Base-by-base conservation (phyloP, 2,797 vertebrate genomes). In the Microctenopoma lineatum region DNA sequence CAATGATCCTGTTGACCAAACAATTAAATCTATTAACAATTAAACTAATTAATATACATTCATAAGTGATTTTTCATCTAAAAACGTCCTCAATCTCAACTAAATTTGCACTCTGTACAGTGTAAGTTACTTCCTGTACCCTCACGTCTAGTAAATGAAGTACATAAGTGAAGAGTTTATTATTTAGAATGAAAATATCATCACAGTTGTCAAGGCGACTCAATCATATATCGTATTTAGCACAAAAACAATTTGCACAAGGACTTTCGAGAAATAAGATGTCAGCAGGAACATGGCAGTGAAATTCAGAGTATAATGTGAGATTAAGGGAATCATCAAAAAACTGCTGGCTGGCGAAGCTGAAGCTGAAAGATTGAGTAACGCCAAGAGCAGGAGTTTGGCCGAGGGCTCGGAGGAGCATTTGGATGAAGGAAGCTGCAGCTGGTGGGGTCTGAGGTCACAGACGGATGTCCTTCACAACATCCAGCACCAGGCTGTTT, bases 371-470 rank as follows among this genome's bases (percentile, higher is more conserved):
- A 66, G 56, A 78, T 55, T 18, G 1, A 11, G 46, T 53, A 1
- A 34, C 76, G 86, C 83, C 86, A 88, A 58, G 61, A 84, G 63
- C 29, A 7, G 48, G 60, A 74, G 75, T 66, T 84, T 85, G 84
- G 89, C 81, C 16, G 48, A 62, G 63, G 70, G 67, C 78, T 69
- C 73, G 76, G 76, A 81, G 69, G 45, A 79, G 83, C 26, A 52
- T 34, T 81, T 87, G 79, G 83, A 77, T 32, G 77, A 63, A 57
- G 68, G 73, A 57, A 4, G 70, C 76, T 86, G 87, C 84, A 91
- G 88, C 86, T 89, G 88, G 29, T 52, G 66, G 63, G 83, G 80
- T 86, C 83, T 82, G 81, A 87, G 85, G 85, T 90, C 85, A 79
- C 46, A 0, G 72, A 45, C 85, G 86, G 86, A 88, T 86, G 86